phyloP scores from a whole-genome alignment of 2,888 invertebrate species.

The Phortica okadai region DNA sequence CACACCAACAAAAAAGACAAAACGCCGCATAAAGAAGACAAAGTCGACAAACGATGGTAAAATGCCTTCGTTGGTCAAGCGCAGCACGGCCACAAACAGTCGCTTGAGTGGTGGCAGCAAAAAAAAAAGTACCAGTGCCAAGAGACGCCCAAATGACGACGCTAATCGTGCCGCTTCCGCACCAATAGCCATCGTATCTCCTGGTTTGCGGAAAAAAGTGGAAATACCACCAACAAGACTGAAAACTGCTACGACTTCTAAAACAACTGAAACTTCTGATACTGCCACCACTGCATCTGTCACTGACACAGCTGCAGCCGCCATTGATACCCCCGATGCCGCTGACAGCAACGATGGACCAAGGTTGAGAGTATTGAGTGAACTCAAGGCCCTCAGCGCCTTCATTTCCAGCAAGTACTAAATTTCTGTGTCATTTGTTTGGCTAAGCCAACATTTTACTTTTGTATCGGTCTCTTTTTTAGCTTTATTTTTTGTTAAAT shows the following conservation, averaged over 20 bases:
- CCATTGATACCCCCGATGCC: slow-evolving; percentile 30
- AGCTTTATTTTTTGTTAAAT: too few species aligned
- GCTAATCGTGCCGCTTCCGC: too few species aligned
- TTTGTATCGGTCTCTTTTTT: background rate
- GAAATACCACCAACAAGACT: too few species aligned
- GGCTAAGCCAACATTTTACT: background rate
- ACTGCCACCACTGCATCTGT: background rate
- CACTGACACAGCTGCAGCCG: background rate
- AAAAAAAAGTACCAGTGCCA: too few species aligned
- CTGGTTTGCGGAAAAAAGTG: too few species aligned
- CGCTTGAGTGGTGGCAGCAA: too few species aligned
- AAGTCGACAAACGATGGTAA: background rate
- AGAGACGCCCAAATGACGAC: too few species aligned
- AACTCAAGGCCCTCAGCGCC: background rate
- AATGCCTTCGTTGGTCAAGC: background rate
- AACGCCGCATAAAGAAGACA: background rate
- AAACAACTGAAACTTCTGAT: too few species aligned
- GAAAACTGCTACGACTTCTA: too few species aligned
- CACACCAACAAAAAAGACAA: background rate
- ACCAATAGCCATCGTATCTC: too few species aligned
- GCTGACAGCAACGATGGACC: slow-evolving; percentile 8
- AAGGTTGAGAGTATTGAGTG: slow-evolving; percentile 35
- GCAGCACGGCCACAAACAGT: background rate
- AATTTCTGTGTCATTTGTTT: background rate
- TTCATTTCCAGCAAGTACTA: background rate